phyloP scores from a whole-genome alignment of 1,140 invertebrate genomes.

The Pteromalus puparum region DNA sequence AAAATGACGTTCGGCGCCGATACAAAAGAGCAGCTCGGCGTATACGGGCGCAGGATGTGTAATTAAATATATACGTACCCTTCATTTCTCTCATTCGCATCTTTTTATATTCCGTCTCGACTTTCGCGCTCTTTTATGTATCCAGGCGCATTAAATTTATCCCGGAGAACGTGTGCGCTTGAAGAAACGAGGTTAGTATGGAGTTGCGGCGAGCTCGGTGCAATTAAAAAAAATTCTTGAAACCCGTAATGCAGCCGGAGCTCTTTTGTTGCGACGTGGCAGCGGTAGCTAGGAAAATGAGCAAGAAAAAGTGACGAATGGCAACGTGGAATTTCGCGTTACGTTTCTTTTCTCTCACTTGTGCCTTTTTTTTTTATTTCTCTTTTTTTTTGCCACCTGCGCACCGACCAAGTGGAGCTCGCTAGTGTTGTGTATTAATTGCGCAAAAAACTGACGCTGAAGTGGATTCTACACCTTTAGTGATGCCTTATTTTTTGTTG shows the following conservation, averaged over 20 bases:
- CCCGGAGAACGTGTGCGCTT: not conserved
- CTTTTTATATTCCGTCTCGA: not conserved
- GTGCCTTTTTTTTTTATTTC: not conserved
- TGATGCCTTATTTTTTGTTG: not conserved
- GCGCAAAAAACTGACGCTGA: not conserved
- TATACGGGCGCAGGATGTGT: not conserved
- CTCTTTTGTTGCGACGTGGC: not conserved
- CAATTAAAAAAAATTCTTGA: slow-evolving; percentile 37
- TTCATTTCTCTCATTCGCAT: not conserved
- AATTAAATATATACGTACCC: slow-evolving; percentile 16
- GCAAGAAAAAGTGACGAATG: not conserved
- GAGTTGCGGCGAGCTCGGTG: not conserved
- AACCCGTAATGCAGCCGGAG: not conserved
- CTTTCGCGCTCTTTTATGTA: not conserved
- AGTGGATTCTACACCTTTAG: not conserved
- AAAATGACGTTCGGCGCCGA: not conserved
- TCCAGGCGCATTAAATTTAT: slow-evolving; percentile 3
- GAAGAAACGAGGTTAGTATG: slow-evolving; percentile 15
- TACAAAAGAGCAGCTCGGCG: not conserved
- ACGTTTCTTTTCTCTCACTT: not conserved
- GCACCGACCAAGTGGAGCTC: not conserved
- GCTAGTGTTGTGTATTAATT: not conserved
- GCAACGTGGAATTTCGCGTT: not conserved
- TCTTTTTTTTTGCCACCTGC: not conserved
- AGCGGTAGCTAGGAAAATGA: not conserved